Conservation (phyloP, 2,888 invertebrate genomes). For the Cryptus viduatorius region DNA sequence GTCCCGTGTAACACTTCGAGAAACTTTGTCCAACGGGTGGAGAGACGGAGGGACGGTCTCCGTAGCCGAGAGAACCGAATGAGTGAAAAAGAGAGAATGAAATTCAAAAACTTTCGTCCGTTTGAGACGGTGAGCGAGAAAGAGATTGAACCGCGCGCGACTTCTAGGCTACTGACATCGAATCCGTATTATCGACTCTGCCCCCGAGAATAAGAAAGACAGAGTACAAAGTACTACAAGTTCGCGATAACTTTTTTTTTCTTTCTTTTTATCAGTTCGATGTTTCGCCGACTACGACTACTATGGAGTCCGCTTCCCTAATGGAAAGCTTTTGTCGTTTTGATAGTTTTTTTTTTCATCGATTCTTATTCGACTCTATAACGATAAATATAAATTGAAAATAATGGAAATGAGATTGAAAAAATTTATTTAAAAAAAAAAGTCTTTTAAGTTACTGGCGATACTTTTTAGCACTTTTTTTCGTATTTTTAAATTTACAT, state of each 20-base stretch:
- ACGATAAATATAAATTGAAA: constrained; percentile 11
- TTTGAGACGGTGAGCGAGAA: constrained; percentile 34
- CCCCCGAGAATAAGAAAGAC: background rate
- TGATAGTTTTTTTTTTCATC: background rate
- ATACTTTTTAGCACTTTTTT: too few species aligned
- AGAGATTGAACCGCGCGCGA: constrained; percentile 38
- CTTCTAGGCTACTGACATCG: constrained; percentile 62
- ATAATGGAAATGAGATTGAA: background rate
- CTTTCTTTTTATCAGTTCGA: background rate
- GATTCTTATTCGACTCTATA: background rate
- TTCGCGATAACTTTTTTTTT: background rate
- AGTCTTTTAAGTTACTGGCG: too few species aligned
- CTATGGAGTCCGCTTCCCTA: background rate
- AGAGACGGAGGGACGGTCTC: background rate
- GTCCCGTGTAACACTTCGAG: constrained; percentile 68
- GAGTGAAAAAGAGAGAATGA: constrained; percentile 43
- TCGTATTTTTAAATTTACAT: too few species aligned
- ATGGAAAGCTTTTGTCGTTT: constrained; percentile 9
- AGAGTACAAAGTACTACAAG: background rate
- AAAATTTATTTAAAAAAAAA: background rate
- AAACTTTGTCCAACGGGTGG: constrained; percentile 68
- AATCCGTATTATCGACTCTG: constrained; percentile 55
- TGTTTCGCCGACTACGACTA: background rate
- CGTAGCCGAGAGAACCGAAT: constrained; percentile 16
- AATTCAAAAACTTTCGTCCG: constrained; percentile 71